A percentile compares a stretch with the other conserved stretches of the same genome.
These are phyloP conservation scores for Dicyrtoma fusca DNA, from an alignment of 2,888 invertebrate species.

Conservation along the genomic window DNA sequence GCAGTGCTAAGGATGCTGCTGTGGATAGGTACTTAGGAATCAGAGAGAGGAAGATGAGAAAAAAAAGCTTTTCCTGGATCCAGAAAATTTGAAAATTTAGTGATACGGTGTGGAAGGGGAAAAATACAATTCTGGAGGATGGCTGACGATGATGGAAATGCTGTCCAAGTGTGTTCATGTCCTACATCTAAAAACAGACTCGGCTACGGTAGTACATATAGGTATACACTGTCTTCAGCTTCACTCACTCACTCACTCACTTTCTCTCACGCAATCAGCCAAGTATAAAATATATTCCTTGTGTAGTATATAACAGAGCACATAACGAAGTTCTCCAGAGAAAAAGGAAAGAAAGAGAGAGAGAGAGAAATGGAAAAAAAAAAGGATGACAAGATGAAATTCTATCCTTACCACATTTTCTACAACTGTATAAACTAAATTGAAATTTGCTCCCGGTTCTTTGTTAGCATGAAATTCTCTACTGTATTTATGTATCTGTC, in stretches of 20 bases:
- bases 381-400: slow-evolving; percentile 2
- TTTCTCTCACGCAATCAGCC: neutral
- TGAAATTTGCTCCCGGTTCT: too few relatives aligned
- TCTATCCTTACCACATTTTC: neutral
- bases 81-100: neutral
- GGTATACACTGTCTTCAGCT: neutral
- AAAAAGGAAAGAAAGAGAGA: neutral
- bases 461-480: too few relatives aligned
- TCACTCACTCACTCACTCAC: slow-evolving; percentile 3
- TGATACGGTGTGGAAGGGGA: neutral
- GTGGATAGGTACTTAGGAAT: too few relatives aligned
- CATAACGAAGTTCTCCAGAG: slow-evolving; percentile 7
- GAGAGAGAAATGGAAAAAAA: neutral
- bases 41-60: neutral
- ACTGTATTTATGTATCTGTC: too few relatives aligned
- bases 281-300: neutral
- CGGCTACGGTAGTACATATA: neutral
- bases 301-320: neutral
- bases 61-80: neutral
- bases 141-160: too few relatives aligned
- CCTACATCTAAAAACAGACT: neutral
- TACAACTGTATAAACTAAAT: too few relatives aligned
- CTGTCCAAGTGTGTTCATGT: too few relatives aligned
- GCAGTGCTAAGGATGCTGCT: too few relatives aligned
- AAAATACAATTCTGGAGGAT: too few relatives aligned